Conservation (phyloP, 1,140 invertebrate species). For the Anastatus disparis region DNA sequence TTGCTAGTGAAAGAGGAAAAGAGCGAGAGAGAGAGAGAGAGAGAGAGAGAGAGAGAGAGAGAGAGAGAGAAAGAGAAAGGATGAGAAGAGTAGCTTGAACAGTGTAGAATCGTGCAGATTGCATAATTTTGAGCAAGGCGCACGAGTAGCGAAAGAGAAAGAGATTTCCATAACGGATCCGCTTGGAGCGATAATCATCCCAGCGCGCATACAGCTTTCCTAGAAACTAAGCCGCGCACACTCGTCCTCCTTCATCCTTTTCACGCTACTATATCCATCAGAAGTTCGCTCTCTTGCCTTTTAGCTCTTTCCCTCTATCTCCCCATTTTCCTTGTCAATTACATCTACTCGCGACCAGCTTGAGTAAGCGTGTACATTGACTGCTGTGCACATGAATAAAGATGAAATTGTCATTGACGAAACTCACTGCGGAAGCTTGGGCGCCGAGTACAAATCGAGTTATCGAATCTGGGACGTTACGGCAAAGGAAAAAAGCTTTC, state of each 20-base stretch:
- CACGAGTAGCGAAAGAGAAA: background rate
- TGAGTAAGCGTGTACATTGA: slow-evolving; percentile 18
- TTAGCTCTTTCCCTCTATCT: too few species aligned
- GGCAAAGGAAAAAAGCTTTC: background rate
- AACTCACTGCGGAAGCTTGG: background rate
- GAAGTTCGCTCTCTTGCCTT: too few species aligned
- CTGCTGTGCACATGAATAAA: slow-evolving; percentile 20
- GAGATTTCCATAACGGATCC: slow-evolving; percentile 41
- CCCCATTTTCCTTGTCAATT: too few species aligned
- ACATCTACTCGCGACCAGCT: too few species aligned
- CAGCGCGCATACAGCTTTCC: background rate
- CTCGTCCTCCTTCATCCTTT: slow-evolving; percentile 25
- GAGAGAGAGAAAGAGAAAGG: background rate
- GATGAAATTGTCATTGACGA: slow-evolving; percentile 5
- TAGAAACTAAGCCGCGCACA: slow-evolving; percentile 40
- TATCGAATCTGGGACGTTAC: background rate
- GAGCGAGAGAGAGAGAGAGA: background rate
- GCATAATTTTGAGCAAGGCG: slow-evolving; percentile 13
- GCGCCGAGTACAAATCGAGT: slow-evolving; percentile 4
- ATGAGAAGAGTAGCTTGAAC: too few species aligned
- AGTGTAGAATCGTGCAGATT: slow-evolving; percentile 8
- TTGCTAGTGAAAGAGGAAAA: background rate
- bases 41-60: background rate
- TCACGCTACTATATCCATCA: too few species aligned
- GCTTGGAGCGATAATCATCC: slow-evolving; percentile 35